Evolutionary conservation across 2,113 vertebrate genomes (phyloP).

Genomic region (Zosterops hypoxanthus): DNA sequence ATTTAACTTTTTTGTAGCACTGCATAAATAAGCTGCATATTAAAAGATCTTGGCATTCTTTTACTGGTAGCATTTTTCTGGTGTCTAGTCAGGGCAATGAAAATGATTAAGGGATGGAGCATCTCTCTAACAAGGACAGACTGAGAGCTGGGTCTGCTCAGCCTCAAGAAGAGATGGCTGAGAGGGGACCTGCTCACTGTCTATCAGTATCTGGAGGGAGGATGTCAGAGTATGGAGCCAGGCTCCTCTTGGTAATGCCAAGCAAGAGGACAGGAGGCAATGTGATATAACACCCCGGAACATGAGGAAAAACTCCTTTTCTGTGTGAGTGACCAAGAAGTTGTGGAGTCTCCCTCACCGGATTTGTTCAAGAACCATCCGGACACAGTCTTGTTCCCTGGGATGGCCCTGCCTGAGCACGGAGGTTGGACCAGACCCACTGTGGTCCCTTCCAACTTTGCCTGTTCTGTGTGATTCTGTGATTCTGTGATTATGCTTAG

Average conservation of each 20-base stretch:
- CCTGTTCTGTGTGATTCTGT: neutral
- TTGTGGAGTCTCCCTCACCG: neutral
- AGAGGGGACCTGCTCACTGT: neutral
- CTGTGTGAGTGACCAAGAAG: fast-evolving
- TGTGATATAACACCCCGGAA: neutral
- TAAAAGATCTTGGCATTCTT: neutral
- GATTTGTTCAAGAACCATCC: neutral
- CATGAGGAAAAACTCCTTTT: neutral
- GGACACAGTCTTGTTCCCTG: neutral
- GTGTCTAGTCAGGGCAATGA: neutral
- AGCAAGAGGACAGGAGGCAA: neutral
- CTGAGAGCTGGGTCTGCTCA: neutral
- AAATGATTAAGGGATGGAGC: neutral
- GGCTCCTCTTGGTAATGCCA: neutral
- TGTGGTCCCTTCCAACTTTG: neutral
- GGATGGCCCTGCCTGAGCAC: neutral
- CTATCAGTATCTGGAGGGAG: neutral
- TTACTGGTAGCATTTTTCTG: neutral
- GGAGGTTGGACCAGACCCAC: neutral
- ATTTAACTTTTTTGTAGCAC: neutral
- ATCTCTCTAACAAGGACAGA: neutral
- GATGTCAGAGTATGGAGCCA: neutral
- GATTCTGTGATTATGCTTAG: neutral
- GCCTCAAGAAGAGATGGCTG: neutral
- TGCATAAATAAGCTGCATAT: too few relatives aligned